Evolutionary conservation across 2,113 vertebrate genomes (phyloP), one percentile per base, ranked within the genome.

Genomic region (Typhlomys cinereus): DNA sequence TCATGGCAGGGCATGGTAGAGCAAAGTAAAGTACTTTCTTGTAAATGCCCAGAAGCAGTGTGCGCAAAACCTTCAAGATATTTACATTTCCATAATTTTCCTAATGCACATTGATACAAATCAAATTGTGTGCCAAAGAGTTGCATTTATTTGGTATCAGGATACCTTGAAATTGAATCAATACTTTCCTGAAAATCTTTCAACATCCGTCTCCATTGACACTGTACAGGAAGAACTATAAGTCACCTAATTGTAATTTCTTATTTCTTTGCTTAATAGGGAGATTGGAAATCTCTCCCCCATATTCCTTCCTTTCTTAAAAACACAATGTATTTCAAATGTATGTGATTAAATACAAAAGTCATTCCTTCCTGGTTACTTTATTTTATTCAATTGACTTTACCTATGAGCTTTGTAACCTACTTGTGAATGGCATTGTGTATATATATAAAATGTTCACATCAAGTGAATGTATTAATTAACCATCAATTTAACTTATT

Each of bases 381-480:
- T 69, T 64, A 85, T 64, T 64, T 62, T 92, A 13, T 66, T 88
- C 15, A 94, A 41, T 80, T 81, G 78, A 50, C 10, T 57, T 86
- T 25, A 64, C 20, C 31, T 91, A 25, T 70, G 34, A 89, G 15
- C 12, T 80, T 73, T 15, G 13, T 54, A 90, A 84, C 9, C 34
- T 73, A 67, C 8, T 27, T 73, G 5, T 64, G 17, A 76, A 85
- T 87, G 62, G 54, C 76, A 73, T n/a, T 76, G 4, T 76, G 4
- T 36, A 67, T 70, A 34, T 1, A 23, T 85, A 52, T 48, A 81
- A 95, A 80, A 67, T 66, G 6, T 59, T n/a, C 11, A 31, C 67
- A 21, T 59, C 41, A 94, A 86, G 50, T 46, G 85, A 62, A 73
- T 62, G 3, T 36, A 79, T 7, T 89, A 64, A 85, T 69, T 57